Evolutionary conservation across 2,888 invertebrate genomes (phyloP), one percentile per base, ranked within the genome.

Genomic region (Urechis unicinctus): DNA sequence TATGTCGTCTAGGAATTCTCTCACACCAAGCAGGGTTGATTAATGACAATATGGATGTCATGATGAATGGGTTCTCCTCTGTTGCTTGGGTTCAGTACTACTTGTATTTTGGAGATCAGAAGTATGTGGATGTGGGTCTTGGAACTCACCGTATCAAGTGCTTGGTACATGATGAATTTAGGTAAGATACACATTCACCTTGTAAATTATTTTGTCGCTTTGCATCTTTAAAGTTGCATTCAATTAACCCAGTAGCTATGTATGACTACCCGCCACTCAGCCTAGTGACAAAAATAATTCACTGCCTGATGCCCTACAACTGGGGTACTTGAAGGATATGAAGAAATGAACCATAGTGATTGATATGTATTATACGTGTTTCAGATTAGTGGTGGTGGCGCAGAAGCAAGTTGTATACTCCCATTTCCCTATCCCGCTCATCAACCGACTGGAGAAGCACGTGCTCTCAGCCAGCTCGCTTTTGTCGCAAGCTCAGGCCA

Each of bases 381-480:
- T 50, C 61, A 66, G 69, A 50, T 53, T 74, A 55, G 68, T 74
- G 31, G 73, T 74, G 48, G 70, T 74, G 36, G 72, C 73, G n/a
- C 73, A 73, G 57, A 71, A 72, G 59, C 57, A 69, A 41, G 66
- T 66, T 4, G 74, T 74, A 21, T 70, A 73, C 56, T 58, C 69
- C 36, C 68, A 69, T 59, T 75, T 75, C 54, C 74, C 75, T 0
- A 73, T 72, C 49, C 74, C 75, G 1, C 64, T 75, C 47, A 73
- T 75, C 57, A 75, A 75, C 61, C 63, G 74, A 25, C 64, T 75
- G 29, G 75, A 75, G 63, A 75, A 75, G 58, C 75, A 75, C 58
- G 74, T 74, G 61, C 66, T 78, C 42, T 65, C 71, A 22, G 64
- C 77, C 64, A 59, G 62, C 52, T 71, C 69, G 22, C 66, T 72